Conservation (phyloP, 2,113 vertebrate species). For the Formicarius rufipectus region DNA sequence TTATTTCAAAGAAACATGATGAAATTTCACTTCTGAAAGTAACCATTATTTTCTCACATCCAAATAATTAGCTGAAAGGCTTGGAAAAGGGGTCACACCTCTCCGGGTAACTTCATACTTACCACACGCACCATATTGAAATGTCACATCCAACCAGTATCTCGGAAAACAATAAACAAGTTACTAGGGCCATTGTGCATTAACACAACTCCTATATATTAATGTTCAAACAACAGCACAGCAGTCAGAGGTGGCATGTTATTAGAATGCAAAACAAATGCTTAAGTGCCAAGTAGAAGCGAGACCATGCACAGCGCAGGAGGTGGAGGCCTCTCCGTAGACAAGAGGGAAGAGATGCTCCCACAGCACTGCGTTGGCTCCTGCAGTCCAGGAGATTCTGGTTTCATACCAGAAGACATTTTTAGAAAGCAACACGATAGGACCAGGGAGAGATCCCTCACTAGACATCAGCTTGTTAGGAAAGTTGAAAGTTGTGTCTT, state of each 20-base stretch:
- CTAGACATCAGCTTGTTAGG: neutral
- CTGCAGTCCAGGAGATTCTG: fast-evolving
- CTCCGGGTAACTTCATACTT: neutral
- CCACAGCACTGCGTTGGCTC: neutral
- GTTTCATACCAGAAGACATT: neutral
- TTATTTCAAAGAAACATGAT: neutral
- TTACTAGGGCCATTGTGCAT: neutral
- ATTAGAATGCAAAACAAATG: fast-evolving
- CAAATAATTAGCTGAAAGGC: neutral
- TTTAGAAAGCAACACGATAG: constrained; percentile 24
- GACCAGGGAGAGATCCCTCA: neutral
- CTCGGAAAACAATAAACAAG: neutral
- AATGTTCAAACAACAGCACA: neutral
- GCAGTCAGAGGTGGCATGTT: neutral
- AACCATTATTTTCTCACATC: neutral
- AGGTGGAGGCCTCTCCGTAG: neutral
- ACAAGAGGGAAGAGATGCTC: neutral
- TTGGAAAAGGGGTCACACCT: neutral
- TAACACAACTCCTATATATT: neutral
- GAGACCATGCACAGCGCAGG: fast-evolving
- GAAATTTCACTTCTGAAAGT: neutral
- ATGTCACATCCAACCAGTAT: neutral
- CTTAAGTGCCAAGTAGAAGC: neutral
- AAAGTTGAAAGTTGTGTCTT: neutral
- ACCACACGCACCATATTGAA: neutral